Evolutionary conservation across 2,888 invertebrate species (phyloP), one percentile per base, ranked within the genome.

Genomic region (Hemicrepidius hirtus): DNA sequence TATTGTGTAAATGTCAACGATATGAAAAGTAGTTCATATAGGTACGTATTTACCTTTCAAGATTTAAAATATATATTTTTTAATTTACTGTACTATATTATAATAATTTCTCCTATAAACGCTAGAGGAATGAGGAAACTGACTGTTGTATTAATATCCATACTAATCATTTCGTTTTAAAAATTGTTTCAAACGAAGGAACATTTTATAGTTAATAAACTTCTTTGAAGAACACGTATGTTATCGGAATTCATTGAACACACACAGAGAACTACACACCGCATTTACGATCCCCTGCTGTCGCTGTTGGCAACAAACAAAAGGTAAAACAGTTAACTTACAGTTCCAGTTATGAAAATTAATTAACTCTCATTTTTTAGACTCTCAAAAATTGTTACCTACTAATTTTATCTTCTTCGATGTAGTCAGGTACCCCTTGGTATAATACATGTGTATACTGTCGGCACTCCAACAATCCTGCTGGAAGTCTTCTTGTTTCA

Each of bases 401-500:
- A 50, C 68, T 75, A 70, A 73, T 68, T 72, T 67, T 59, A 70
- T 62, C 44, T 71, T 32, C 65, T 50, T 68, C 68, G 53, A 57
- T 68, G 60, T 65, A 65, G 73, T 76, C 75, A 77, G 75, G 73
- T 77, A 75, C 69, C 75, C 69, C 74, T 69, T 21, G 9, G 12
- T 49, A 21, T 18, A 46, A 3, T 75, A 75, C 78, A 74, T 75
- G 71, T 75, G 75, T 76, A n/a, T n/a, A 74, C 71, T 67, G 74
- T 16, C 68, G 65, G 74, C 68, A 50, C 16, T 75, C 41, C 62
- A 72, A 79, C 49, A 50, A 62, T 62, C 68, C 72, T 67, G 70
- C 63, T 41, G 70, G 10, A 41, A 69, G 68, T 62, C 49, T 62
- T 37, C 50, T 62, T 41, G 68, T 71, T 60, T 49, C 53, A 13